These are phyloP conservation scores for Alfaro cultratus DNA, from an alignment of 2,797 vertebrate genomes.

Conservation along the genomic window DNA sequence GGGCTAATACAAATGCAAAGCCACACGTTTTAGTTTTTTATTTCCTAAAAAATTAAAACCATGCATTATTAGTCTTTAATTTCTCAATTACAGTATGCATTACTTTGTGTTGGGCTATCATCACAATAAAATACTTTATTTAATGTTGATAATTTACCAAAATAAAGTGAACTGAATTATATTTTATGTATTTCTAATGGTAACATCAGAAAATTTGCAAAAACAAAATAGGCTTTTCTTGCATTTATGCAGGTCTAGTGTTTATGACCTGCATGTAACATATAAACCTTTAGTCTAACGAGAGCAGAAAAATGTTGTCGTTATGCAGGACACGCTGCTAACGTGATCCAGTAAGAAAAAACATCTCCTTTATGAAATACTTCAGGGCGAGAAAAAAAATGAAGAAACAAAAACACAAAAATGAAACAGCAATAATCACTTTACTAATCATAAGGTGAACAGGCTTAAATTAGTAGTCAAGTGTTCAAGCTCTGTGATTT, in stretches of 20 bases:
- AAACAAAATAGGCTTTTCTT: neutral
- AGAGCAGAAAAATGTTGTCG: neutral
- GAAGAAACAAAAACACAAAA: neutral
- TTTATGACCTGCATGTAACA: neutral
- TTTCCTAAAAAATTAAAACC: neutral
- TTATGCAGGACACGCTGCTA: neutral
- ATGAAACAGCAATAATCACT: neutral
- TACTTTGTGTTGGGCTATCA: neutral
- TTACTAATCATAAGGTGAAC: slow-evolving; percentile 22
- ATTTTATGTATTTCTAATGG: no score
- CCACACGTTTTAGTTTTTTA: neutral
- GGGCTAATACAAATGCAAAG: neutral
- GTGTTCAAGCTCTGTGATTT: slow-evolving; percentile 8
- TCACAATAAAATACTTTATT: neutral
- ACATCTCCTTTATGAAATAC: neutral
- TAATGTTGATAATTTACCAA: neutral
- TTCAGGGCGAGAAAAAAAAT: no score
- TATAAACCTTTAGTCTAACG: neutral
- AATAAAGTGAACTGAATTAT: neutral
- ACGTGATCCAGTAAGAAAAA: neutral
- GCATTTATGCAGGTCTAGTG: neutral
- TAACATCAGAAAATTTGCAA: neutral
- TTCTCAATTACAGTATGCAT: neutral
- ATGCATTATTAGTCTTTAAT: neutral
- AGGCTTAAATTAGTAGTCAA: slow-evolving; percentile 5